Percentiles rank a stretch among this genome's conserved stretches.
phyloP scores from a whole-genome alignment of 2,888 invertebrate species.

The Cosmorhoe ocellata region DNA sequence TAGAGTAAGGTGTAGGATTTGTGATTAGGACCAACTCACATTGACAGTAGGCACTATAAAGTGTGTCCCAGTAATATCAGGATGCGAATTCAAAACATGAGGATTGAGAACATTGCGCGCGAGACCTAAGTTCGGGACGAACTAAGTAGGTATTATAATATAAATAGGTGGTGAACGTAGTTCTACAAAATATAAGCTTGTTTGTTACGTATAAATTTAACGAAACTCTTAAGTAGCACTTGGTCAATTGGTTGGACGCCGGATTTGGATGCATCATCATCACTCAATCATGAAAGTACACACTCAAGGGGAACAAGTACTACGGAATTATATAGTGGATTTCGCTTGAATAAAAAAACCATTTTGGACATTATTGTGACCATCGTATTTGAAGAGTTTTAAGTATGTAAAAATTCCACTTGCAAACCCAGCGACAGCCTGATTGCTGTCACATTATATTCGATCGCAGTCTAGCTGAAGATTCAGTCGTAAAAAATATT shows the following conservation, averaged over 20 bases:
- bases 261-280: constrained; percentile 54
- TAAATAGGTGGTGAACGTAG: constrained; percentile 4
- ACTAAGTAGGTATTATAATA: too few relatives aligned
- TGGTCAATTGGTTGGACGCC: constrained; percentile 41
- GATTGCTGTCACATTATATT: too few relatives aligned
- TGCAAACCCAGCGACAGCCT: too few relatives aligned
- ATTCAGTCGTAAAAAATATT: too few relatives aligned
- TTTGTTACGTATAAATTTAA: constrained; percentile 47
- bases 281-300: constrained; percentile 46
- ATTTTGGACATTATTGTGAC: constrained; percentile 2
- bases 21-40: too few relatives aligned
- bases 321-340: constrained; percentile 16
- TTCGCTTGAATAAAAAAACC: constrained; percentile 3
- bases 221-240: constrained; percentile 52
- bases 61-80: too few relatives aligned
- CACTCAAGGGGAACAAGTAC: constrained; percentile 34
- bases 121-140: too few relatives aligned
- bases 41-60: too few relatives aligned
- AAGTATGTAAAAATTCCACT: neutral
- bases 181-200: constrained; percentile 44
- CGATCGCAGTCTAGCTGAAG: too few relatives aligned
- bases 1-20: too few relatives aligned
- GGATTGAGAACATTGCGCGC: too few relatives aligned
- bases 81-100: too few relatives aligned
- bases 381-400: neutral